Base-by-base conservation (phyloP, 2,797 vertebrate genomes). In the Australoheros facetus region DNA sequence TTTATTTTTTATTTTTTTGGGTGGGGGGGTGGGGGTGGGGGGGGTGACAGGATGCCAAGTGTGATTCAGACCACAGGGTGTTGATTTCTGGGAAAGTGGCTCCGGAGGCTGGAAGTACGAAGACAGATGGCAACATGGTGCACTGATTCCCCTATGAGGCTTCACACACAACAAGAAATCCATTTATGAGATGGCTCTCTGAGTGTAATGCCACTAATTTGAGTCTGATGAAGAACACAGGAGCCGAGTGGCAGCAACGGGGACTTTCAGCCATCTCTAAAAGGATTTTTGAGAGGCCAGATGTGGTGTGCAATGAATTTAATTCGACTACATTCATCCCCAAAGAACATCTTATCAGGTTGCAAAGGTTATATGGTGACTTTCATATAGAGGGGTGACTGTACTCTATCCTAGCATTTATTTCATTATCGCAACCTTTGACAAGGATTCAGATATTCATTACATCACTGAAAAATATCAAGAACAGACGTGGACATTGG, bases 71-170 rank as follows among this genome's bases (percentile, higher is more conserved):
- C 87, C 81, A 85, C 79, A 56, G 87, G 77, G 82, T 89, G 90
- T 92, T 88, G 91, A 92, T 91, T 93, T 93, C 89, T 89, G 85
- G 88, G 88, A 92, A 91, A 83, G 83, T 69, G 79, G 78, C 84
- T 89, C 88, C 62, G 76, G 88, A 89, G 87, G 82, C 79, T 87
- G 78, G 81, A 87, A 88, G 81, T 78, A 90, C 17, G 39, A 80
- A 89, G 89, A 90, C 92, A 93, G 92, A 94, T 91, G 91, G 90
- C 89, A 89, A 81, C 81, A 85, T 59, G 86, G 73, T 85, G 87
- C 73, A 79, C 62, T 5, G 71, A 79, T 82, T 90, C 87, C 82
- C 86, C 81, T 85, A 60, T 74, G 81, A 91, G 71, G 85, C 87
- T 78, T 82, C 85, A 75, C 86, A 85, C 74, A 90, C 89, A 88